Conservation (phyloP, 2,797 vertebrate species). For the Diplodus sargus region DNA sequence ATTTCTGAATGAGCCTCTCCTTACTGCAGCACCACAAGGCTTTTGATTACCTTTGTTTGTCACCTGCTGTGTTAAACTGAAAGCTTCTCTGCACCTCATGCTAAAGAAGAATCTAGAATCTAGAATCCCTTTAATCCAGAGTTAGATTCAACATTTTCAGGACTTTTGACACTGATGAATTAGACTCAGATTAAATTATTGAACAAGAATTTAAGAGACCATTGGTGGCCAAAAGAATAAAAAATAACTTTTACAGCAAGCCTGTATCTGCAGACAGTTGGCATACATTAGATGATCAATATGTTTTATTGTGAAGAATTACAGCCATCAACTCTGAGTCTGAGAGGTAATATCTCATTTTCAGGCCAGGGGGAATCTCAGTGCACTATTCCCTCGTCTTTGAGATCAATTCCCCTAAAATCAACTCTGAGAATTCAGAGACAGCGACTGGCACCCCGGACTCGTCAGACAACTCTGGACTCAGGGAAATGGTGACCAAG, state of each 20-base stretch:
- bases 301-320: conserved; percentile 2
- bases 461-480: conserved; percentile 70
- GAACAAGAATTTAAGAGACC: background rate
- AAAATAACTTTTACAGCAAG: background rate
- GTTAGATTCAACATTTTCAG: background rate
- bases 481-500: conserved; percentile 87
- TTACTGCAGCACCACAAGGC: conserved; percentile 12
- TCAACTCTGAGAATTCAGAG: conserved; percentile 74
- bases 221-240: background rate
- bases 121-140: conserved; percentile 10
- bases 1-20: background rate
- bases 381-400: conserved; percentile 88
- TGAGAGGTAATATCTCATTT: conserved; percentile 5
- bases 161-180: conserved; percentile 9
- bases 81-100: background rate
- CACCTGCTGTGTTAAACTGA: conserved; percentile 9
- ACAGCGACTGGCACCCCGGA: conserved; percentile 52
- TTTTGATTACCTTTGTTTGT: background rate
- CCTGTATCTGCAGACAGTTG: background rate
- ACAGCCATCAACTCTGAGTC: background rate
- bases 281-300: conserved; percentile 13
- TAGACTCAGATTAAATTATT: background rate
- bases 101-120: background rate
- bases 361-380: conserved; percentile 87
- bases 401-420: conserved; percentile 80